Evolutionary conservation across 1,140 invertebrate species (phyloP), one percentile per base, ranked within the genome.

Genomic region (Zaprionus nigranus): DNA sequence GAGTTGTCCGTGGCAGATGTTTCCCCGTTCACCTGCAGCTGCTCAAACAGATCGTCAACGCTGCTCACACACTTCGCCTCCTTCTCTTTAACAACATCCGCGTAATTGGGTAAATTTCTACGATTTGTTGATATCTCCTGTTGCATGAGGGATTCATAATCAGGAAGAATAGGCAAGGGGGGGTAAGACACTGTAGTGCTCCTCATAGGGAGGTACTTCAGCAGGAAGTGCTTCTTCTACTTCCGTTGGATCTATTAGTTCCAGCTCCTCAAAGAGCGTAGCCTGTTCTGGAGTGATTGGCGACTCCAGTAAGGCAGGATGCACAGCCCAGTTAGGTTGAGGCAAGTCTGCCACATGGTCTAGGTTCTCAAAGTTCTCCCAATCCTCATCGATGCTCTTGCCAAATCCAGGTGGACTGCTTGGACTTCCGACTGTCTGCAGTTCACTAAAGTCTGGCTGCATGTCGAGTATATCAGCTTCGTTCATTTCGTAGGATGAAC

Each of bases 371-470:
- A 92, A 92, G 70, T 83, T 92, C 22, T 81, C 84, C 91, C 91
- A 92, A 46, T 92, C 91, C 26, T 92, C 91, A n/a, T 92, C 91
- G 51, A 92, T 92, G 60, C 61, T 77, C 54, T 92, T 92, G 7
- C 91, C 91, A 71, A 91, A 92, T 12, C 91, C 91, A 12, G 81
- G 84, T 11, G 84, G 84, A 49, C 85, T 88, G 20, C 78, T 72
- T 1, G 90, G 58, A 13, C 1, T 73, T 58, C 22, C 40, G 6
- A 69, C 28, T 34, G 38, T n/a, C 24, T 74, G 78, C 5, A 57
- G 34, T 28, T 53, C 69, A 49, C 72, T 68, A 40, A 78, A 62
- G 34, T 92, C 79, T 28, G 57, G 36, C 15, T 59, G 71, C 30
- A 68, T 59, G 24, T 78, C 85, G n/a, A 92, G 51, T n/a, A 92